Conservation (phyloP, 2,797 vertebrate genomes). For the Cynopterus sphinx region DNA sequence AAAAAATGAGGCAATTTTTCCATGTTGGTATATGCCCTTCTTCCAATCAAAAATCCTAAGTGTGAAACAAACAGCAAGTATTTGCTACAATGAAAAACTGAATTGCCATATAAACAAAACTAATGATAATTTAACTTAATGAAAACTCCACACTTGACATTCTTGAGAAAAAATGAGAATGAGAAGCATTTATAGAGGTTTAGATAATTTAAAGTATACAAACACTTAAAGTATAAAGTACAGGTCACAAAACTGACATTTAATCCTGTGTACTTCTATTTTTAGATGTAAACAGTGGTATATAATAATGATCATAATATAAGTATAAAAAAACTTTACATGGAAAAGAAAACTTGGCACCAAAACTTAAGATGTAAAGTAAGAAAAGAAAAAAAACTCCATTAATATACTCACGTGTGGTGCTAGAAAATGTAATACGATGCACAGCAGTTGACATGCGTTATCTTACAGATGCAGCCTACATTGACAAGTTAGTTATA, state of each 20-base stretch:
- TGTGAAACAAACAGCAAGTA: neutral
- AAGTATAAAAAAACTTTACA: conserved; percentile 21
- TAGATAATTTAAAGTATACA: neutral
- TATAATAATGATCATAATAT: neutral
- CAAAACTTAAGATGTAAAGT: conserved; percentile 78
- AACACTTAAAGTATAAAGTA: neutral
- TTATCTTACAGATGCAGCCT: conserved; percentile 83
- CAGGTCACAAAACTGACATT: neutral
- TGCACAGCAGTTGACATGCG: conserved; percentile 82
- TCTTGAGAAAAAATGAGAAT: neutral
- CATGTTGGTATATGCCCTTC: neutral
- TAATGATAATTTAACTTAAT: neutral
- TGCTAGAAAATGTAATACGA: conserved; percentile 79
- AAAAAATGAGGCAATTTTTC: neutral
- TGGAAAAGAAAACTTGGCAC: conserved; percentile 88
- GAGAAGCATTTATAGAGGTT: neutral
- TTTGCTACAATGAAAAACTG: neutral
- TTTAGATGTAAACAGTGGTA: neutral
- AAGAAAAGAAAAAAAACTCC: conserved; percentile 72
- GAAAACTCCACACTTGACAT: neutral
- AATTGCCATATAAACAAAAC: neutral
- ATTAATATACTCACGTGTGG: conserved; percentile 79
- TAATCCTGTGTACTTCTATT: neutral
- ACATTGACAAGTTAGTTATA: conserved; percentile 85
- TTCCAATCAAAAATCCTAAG: neutral